These are phyloP conservation scores for Sternarchorhynchus goeldii DNA, from an alignment of 2,797 vertebrate species.

Conservation along the genomic window DNA sequence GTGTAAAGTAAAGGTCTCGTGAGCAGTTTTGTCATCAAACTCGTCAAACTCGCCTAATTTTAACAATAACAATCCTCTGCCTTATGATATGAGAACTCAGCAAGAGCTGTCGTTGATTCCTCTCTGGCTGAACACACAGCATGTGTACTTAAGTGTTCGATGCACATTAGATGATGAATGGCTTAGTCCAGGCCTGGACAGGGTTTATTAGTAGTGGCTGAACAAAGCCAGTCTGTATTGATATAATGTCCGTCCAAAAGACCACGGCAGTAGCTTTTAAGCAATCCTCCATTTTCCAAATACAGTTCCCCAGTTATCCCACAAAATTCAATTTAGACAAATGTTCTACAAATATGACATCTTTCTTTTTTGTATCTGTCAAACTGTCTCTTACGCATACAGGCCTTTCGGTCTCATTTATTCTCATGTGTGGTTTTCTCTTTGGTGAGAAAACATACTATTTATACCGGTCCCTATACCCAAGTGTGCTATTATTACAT, in stretches of 20 bases:
- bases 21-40: not conserved
- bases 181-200: constrained; percentile 13
- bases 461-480: constrained; percentile 29
- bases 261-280: not conserved
- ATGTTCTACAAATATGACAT: constrained; percentile 27
- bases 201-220: constrained; percentile 32
- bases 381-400: constrained; percentile 29
- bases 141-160: not conserved
- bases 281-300: not conserved
- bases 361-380: constrained; percentile 15
- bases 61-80: not conserved
- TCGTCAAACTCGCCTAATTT: not conserved
- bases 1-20: constrained; percentile 2
- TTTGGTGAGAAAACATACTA: constrained; percentile 45
- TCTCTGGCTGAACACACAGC: not conserved
- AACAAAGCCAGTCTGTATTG: constrained; percentile 31
- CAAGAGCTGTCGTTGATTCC: not conserved
- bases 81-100: not conserved
- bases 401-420: constrained; percentile 18
- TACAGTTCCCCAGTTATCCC: not conserved
- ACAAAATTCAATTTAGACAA: constrained; percentile 11
- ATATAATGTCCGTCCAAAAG: constrained; percentile 1
- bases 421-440: constrained; percentile 35
- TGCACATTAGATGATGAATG: constrained; percentile 33
- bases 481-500: constrained; percentile 10